phyloP scores from a whole-genome alignment of 1,140 invertebrate genomes.

The Psilanteris sp. region DNA sequence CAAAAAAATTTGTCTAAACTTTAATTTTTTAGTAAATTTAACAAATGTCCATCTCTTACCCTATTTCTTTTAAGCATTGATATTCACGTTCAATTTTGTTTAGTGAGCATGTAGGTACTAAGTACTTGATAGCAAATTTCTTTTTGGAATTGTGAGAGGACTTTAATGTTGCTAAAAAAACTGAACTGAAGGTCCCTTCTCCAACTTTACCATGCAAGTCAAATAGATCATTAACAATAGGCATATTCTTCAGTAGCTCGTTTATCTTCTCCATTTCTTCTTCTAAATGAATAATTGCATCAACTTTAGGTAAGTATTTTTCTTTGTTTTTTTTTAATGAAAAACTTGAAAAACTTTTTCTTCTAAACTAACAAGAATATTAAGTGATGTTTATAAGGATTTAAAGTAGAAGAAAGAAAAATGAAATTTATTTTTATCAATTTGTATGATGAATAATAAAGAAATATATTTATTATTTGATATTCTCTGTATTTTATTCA shows the following conservation, averaged over 20 bases:
- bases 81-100: slow-evolving; percentile 88
- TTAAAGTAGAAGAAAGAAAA: too few species aligned
- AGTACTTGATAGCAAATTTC: slow-evolving; percentile 89
- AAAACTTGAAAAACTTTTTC: too few species aligned
- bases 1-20: too few species aligned
- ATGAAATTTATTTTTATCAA: too few species aligned
- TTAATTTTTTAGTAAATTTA: too few species aligned
- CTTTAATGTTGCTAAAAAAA: slow-evolving; percentile 86
- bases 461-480: too few species aligned
- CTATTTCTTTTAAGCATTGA: slow-evolving; percentile 88
- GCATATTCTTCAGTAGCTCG: slow-evolving; percentile 73
- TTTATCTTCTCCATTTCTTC: slow-evolving; percentile 52
- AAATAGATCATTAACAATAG: slow-evolving; percentile 84
- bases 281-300: slow-evolving; percentile 14
- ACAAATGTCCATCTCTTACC: too few species aligned
- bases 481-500: too few species aligned
- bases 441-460: too few species aligned
- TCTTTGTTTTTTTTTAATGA: too few species aligned
- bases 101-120: slow-evolving; percentile 90
- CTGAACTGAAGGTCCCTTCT: slow-evolving; percentile 91
- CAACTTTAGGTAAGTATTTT: slow-evolving; percentile 2
- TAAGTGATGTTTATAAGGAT: too few species aligned
- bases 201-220: slow-evolving; percentile 86
- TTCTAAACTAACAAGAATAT: too few species aligned
- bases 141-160: slow-evolving; percentile 79